A percentile compares a stretch with the other conserved stretches of the same genome.
Conservation (phyloP, 2,113 vertebrate species). For the Marcusenius ussheri region DNA sequence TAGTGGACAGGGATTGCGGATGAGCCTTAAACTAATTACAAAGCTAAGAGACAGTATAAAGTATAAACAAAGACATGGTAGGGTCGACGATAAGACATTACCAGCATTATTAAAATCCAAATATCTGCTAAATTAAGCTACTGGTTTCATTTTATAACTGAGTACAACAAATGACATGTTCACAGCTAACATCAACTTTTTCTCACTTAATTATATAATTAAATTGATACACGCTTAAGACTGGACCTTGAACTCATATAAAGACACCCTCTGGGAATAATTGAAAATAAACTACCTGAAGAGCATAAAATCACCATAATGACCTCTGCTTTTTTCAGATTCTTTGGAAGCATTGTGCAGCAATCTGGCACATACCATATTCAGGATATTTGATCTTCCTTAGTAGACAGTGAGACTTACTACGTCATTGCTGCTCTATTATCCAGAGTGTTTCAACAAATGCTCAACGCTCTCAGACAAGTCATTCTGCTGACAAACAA, state of each 20-base stretch:
- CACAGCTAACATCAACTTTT: neutral
- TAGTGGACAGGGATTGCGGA: neutral
- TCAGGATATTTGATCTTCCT: neutral
- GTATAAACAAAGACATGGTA: neutral
- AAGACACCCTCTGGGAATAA: neutral
- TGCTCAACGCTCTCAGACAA: neutral
- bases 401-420: neutral
- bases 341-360: neutral
- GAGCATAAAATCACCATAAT: neutral
- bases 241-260: neutral
- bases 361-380: neutral
- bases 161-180: neutral
- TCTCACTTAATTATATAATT: neutral
- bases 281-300: conserved; percentile 3
- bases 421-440: neutral
- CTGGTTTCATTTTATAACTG: neutral
- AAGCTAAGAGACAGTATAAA: neutral
- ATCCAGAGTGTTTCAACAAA: neutral
- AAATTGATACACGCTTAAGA: neutral
- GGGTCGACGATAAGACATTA: neutral
- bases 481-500: neutral
- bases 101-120: neutral
- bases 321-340: neutral
- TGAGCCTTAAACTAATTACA: neutral
- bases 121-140: neutral